phyloP scores from a whole-genome alignment of 2,888 invertebrate species.

The Nymphalis c-album region DNA sequence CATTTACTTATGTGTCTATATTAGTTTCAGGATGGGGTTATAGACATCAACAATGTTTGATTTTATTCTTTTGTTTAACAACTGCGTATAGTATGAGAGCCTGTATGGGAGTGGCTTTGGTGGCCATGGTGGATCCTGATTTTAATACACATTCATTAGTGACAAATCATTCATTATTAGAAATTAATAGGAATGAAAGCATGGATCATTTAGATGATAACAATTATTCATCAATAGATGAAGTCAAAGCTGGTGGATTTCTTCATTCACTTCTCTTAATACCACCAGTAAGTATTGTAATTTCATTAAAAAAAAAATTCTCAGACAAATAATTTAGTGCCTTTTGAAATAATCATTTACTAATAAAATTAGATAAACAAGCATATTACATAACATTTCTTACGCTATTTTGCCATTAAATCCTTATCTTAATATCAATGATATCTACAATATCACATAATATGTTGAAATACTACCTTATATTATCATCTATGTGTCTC shows the following conservation, averaged over 20 bases:
- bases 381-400: no score
- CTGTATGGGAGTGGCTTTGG: conserved; percentile 84
- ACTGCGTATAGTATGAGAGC: conserved; percentile 84
- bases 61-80: conserved; percentile 80
- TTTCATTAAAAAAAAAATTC: no score
- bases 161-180: conserved; percentile 12
- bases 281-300: conserved; percentile 55
- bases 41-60: conserved; percentile 82
- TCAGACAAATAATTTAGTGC: no score
- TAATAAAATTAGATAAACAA: no score
- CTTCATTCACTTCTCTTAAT: conserved; percentile 51
- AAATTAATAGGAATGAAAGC: conserved; percentile 9
- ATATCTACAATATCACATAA: not conserved
- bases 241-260: conserved; percentile 42
- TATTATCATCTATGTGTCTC: not conserved
- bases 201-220: conserved; percentile 9
- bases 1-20: not conserved
- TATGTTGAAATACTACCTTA: not conserved
- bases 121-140: conserved; percentile 78
- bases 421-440: no score
- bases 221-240: conserved; percentile 31
- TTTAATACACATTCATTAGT: not conserved
- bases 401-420: no score
- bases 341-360: no score
- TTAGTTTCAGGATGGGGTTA: conserved; percentile 60